These are phyloP conservation scores for Hylia prasina DNA, from an alignment of 2,113 vertebrate species.

Conservation along the genomic window DNA sequence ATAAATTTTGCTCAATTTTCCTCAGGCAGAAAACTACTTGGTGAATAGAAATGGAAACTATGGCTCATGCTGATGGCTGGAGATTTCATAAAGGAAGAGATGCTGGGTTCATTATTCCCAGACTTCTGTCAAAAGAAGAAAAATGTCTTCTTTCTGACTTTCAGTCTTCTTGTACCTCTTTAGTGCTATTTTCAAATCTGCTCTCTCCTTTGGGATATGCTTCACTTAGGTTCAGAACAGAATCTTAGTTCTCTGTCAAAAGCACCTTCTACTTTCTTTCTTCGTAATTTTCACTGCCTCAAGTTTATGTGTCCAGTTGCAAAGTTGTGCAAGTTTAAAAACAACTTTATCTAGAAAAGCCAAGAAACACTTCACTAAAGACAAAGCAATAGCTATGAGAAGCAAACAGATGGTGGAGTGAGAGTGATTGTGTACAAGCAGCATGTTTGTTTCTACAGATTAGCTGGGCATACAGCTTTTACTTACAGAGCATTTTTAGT, in stretches of 20 bases:
- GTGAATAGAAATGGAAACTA: neutral
- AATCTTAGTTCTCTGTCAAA: neutral
- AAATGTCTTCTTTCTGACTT: neutral
- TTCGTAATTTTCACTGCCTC: neutral
- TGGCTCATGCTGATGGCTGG: neutral
- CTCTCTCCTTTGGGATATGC: neutral
- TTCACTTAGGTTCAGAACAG: neutral
- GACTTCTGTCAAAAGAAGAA: neutral
- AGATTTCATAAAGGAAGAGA: neutral
- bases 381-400: neutral
- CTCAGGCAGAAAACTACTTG: neutral
- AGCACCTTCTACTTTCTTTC: neutral
- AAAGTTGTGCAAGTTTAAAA: neutral
- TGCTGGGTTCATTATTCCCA: neutral
- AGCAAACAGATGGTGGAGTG: neutral
- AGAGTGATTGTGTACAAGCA: neutral
- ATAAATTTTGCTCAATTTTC: neutral
- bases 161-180: neutral
- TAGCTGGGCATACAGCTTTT: neutral
- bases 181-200: neutral
- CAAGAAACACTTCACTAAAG: neutral
- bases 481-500: neutral
- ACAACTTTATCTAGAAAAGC: neutral
- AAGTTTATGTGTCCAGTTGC: neutral
- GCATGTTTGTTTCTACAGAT: neutral